Evolutionary conservation across 2,888 invertebrate species (phyloP), one percentile per base, ranked within the genome.

Genomic region (Heteropelma amictum): DNA sequence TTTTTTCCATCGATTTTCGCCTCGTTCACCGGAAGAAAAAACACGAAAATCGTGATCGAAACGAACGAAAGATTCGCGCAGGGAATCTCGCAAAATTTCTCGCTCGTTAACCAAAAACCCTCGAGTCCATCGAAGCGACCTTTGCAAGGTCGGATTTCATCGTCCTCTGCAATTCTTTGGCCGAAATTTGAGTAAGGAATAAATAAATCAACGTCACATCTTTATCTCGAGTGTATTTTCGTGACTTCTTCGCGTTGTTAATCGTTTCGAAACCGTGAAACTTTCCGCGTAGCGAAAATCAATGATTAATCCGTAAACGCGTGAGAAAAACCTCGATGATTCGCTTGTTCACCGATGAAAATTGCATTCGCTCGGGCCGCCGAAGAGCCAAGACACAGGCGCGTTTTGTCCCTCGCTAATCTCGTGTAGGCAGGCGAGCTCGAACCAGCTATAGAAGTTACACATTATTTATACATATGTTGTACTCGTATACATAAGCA

Each of bases 331-430:
- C 23, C 51, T 35, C 14, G 40, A 30, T 12, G 40, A 40, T 17
- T 26, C 8, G 10, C 23, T 30, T 19, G 51, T 49, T 45, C 33
- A 14, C 23, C 3, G 12, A 42, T 49, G 33, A 65, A 76, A 79
- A 77, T 81, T 79, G 80, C 77, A 82, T 80, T 81, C 78, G 78
- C n/a, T n/a, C 76, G 72, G 77, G 54, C 71, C 77, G 30, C n/a
- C n/a, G 45, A 38, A 56, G n/a, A 53, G 76, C 78, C n/a, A n/a
- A n/a, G n/a, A n/a, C n/a, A 79, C 79, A 77, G 78, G 80, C 40
- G 26, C 14, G 38, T 10, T 79, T 60, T 63, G 68, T 73, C 63
- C 68, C 42, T 53, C 23, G 58, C 63, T 73, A 73, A 73, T 73
- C 69, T 69, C 73, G 73, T n/a, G n/a, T 73, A 73, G 73, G 73